A percentile compares a stretch with the other conserved stretches of the same genome.
These are phyloP conservation scores for Haliaeetus leucogaster DNA, from an alignment of 2,113 vertebrate species.

Conservation along the genomic window DNA sequence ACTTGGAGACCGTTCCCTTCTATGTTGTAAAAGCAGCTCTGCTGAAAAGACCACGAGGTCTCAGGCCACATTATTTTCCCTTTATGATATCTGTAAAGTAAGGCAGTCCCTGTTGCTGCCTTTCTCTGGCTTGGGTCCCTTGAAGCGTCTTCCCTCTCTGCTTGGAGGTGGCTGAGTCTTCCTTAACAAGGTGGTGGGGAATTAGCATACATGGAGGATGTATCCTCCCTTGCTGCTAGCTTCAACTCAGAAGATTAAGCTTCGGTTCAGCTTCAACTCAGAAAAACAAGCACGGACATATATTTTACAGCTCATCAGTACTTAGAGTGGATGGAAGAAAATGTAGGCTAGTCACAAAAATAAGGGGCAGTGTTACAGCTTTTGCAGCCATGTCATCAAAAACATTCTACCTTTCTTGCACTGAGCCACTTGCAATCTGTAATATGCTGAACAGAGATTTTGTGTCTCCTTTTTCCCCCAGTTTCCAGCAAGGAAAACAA, in stretches of 20 bases:
- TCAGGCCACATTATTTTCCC: not conserved
- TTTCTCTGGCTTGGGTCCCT: not conserved
- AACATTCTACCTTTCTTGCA: not conserved
- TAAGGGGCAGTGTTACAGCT: not conserved
- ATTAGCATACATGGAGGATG: fast-evolving
- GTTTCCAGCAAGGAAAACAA: not conserved
- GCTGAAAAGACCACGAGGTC: not conserved
- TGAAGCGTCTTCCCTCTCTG: not conserved
- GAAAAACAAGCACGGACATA: not conserved
- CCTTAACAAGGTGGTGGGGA: not conserved
- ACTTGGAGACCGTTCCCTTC: not conserved
- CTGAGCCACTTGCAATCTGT: not conserved
- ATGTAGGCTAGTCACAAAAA: not conserved
- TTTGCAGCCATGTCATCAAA: not conserved
- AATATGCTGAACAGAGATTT: not conserved
- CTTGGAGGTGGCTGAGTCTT: not conserved
- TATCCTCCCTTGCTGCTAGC: not conserved
- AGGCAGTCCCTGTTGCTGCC: not conserved
- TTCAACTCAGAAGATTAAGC: not conserved
- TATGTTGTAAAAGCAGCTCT: not conserved
- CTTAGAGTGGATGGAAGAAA: not conserved
- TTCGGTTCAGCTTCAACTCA: not conserved
- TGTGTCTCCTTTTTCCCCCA: not conserved
- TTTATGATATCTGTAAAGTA: not conserved
- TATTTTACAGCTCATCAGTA: not conserved